Conservation (phyloP, 1,140 invertebrate genomes). For the Chrysoperla carnea region DNA sequence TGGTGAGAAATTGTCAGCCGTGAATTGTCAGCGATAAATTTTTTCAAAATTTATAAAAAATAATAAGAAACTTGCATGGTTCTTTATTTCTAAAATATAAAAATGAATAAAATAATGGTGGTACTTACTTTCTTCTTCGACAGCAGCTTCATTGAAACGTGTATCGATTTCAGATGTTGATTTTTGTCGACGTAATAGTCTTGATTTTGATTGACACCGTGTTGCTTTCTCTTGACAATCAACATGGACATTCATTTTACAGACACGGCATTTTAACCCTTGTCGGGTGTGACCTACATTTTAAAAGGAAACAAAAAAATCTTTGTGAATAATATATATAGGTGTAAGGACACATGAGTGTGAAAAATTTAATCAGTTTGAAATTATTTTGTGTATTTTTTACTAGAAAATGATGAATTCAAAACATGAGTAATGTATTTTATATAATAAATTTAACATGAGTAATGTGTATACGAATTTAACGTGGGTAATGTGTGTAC, state of each 20-base stretch:
- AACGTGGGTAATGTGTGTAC: too few relatives aligned
- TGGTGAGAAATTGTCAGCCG: too few relatives aligned
- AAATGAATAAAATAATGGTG: neutral
- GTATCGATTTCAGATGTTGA: constrained; percentile 63
- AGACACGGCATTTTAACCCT: constrained; percentile 73
- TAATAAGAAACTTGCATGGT: too few relatives aligned
- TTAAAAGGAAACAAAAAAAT: constrained; percentile 2
- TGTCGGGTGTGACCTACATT: constrained; percentile 76
- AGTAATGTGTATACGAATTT: too few relatives aligned
- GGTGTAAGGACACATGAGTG: neutral
- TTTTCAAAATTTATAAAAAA: too few relatives aligned
- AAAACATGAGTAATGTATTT: too few relatives aligned
- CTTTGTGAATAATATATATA: neutral
- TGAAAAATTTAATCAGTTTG: neutral
- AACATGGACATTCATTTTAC: constrained; percentile 80
- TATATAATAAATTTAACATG: too few relatives aligned
- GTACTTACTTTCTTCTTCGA: constrained; percentile 55
- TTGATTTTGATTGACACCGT: constrained; percentile 66
- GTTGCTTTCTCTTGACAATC: constrained; percentile 69
- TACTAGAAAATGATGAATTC: neutral
- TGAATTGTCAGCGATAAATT: too few relatives aligned
- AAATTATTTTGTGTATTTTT: neutral
- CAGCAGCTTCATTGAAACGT: constrained; percentile 32
- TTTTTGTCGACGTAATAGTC: constrained; percentile 69
- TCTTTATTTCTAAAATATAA: too few relatives aligned